Conservation (phyloP, 2,888 invertebrate genomes). For the Euproctis similis region DNA sequence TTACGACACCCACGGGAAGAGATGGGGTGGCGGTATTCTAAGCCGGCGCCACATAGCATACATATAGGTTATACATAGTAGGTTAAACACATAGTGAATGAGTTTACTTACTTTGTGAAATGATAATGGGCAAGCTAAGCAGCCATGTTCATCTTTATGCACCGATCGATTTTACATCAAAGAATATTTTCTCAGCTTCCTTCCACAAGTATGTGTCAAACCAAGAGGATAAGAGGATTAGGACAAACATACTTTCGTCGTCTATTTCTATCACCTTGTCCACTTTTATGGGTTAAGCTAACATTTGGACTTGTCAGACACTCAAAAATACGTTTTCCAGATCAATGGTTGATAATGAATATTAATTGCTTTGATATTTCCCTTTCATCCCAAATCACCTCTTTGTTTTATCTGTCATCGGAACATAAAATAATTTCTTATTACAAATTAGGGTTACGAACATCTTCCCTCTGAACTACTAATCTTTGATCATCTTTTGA, state of each 20-base stretch:
- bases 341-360: slow-evolving; percentile 1
- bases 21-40: too few relatives aligned
- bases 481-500: slow-evolving; percentile 19
- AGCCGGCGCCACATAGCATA: too few relatives aligned
- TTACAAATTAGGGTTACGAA: slow-evolving; percentile 2
- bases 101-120: too few relatives aligned
- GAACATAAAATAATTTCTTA: slow-evolving; percentile 7
- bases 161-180: too few relatives aligned
- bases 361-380: slow-evolving; percentile 1
- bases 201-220: too few relatives aligned
- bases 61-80: too few relatives aligned
- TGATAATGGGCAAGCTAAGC: too few relatives aligned
- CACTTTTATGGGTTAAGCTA: not conserved
- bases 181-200: too few relatives aligned
- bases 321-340: not conserved
- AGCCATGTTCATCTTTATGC: too few relatives aligned
- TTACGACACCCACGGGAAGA: too few relatives aligned
- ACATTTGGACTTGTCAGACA: not conserved
- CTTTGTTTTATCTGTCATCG: slow-evolving; percentile 13
- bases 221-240: too few relatives aligned
- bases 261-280: not conserved
- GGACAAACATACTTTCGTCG: not conserved
- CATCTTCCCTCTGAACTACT: slow-evolving; percentile 5
- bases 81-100: too few relatives aligned
- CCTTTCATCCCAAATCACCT: slow-evolving; percentile 8